Base-by-base conservation (phyloP, 2,797 vertebrate genomes). In the Neoniphon sammara region DNA sequence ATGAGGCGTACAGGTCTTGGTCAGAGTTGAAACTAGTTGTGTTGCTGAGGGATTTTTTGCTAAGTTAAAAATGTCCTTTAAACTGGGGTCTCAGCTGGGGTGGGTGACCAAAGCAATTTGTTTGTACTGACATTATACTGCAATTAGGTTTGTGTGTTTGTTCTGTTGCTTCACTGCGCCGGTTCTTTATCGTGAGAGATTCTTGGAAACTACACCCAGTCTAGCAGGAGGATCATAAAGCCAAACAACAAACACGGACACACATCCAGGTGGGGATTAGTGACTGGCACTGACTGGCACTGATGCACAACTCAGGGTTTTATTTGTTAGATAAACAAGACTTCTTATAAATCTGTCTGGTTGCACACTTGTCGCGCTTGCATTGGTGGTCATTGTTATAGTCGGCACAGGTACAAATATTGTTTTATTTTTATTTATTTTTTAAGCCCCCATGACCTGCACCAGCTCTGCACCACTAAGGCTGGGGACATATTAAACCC, bases 261-360 rank as follows among this genome's bases (percentile, higher is more conserved):
- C 81, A 17, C 39, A 27, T 47, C 34, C 58, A 76, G 30, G 18
- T 21, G 46, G 60, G 59, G 71, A 75, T 80, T 80, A 74, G 49
- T 23, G 39, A 9, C 36, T 42, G 31, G 34, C 60, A 39, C 23
- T 49, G 30, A n/a, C 25, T 47, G 36, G 21, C 65, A 39, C 72
- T 62, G 78, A 64, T 55, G 14, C 42, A 17, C 5, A 52, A 36
- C 30, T 57, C 25, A 3, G 54, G 27, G 66, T 66, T 82, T 77
- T 68, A 60, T 20, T 23, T 21, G 7, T 60, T 42, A 15, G 20
- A 44, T 42, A n/a, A 60, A 11, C 36, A 44, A 44, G 36, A 39
- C 3, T 39, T 9, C 12, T 11, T 39, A 10, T 39, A 11, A 39
- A 44, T 15, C 11, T 12, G 14, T 39, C 36, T 39, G 8, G 36